Evolutionary conservation across 2,888 invertebrate species (phyloP).

Genomic region (Catonia carolina): DNA sequence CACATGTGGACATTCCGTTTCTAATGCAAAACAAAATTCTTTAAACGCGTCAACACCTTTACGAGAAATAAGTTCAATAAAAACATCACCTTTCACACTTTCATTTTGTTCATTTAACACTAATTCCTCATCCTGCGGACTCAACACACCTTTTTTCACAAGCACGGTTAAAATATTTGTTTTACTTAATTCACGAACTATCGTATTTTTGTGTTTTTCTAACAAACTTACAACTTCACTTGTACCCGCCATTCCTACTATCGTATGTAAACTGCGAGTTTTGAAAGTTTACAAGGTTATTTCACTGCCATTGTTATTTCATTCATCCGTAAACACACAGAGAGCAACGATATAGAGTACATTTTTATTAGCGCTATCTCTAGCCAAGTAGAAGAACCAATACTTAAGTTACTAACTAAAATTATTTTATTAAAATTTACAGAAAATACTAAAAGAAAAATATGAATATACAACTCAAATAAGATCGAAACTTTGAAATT

Average conservation of each 20-base stretch:
- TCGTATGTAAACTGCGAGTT: constrained; percentile 13
- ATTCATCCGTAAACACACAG: neutral
- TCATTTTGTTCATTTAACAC: constrained; percentile 17
- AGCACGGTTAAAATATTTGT: constrained; percentile 22
- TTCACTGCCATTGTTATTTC: neutral
- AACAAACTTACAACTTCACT: constrained; percentile 23
- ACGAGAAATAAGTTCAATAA: constrained; percentile 10
- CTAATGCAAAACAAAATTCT: constrained; percentile 16
- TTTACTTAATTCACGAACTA: constrained; percentile 19
- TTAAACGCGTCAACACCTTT: constrained; percentile 18
- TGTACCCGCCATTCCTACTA: constrained; percentile 22
- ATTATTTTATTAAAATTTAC: no score
- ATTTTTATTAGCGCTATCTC: no score
- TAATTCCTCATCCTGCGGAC: constrained; percentile 22
- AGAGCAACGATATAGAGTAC: no score
- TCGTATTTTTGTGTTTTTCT: constrained; percentile 25
- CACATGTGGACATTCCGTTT: constrained; percentile 17
- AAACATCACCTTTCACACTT: constrained; percentile 21
- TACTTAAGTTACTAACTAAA: no score
- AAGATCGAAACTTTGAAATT: no score
- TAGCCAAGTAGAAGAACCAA: no score
- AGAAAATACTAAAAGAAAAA: no score
- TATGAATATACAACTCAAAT: no score
- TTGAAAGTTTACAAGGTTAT: constrained; percentile 9
- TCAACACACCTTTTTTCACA: constrained; percentile 25